phyloP scores from a whole-genome alignment of 2,113 vertebrate genomes.

The Paralichthys olivaceus region DNA sequence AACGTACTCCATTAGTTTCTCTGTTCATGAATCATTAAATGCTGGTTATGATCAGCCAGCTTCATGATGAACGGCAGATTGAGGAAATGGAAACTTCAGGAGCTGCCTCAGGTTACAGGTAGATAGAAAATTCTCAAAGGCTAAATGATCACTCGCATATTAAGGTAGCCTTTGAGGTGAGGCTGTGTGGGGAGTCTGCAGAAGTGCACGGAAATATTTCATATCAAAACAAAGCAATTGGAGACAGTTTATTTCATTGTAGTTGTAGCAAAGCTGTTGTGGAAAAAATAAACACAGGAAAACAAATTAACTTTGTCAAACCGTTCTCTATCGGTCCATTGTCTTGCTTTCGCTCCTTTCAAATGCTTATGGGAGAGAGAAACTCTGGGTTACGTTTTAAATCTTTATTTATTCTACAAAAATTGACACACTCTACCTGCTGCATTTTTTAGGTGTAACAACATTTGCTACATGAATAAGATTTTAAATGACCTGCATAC shows the following conservation, averaged over 20 bases:
- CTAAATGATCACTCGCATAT: slow-evolving; percentile 60
- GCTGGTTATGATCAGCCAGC: slow-evolving; percentile 78
- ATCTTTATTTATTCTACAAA: neutral
- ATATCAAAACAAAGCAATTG: slow-evolving; percentile 50
- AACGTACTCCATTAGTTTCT: slow-evolving; percentile 83
- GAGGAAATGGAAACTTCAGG: slow-evolving; percentile 74
- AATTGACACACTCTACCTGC: neutral
- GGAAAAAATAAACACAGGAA: slow-evolving; percentile 40
- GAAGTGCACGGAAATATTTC: slow-evolving; percentile 12
- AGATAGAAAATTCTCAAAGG: slow-evolving; percentile 53
- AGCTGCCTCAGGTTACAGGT: slow-evolving; percentile 70
- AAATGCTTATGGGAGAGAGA: slow-evolving; percentile 3
- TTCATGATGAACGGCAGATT: slow-evolving; percentile 76
- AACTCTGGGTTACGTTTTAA: slow-evolving; percentile 2
- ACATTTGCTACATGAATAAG: neutral
- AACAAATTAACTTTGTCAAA: slow-evolving; percentile 29
- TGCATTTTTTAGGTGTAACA: neutral
- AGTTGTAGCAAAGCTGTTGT: slow-evolving; percentile 30
- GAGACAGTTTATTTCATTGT: slow-evolving; percentile 35
- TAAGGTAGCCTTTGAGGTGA: slow-evolving; percentile 47
- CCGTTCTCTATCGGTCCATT: neutral
- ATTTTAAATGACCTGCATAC: neutral
- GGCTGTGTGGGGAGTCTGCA: slow-evolving; percentile 8
- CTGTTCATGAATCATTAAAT: slow-evolving; percentile 85
- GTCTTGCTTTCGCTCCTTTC: neutral